phyloP scores from a whole-genome alignment of 1,140 invertebrate genomes.

The Helicoverpa armigera region DNA sequence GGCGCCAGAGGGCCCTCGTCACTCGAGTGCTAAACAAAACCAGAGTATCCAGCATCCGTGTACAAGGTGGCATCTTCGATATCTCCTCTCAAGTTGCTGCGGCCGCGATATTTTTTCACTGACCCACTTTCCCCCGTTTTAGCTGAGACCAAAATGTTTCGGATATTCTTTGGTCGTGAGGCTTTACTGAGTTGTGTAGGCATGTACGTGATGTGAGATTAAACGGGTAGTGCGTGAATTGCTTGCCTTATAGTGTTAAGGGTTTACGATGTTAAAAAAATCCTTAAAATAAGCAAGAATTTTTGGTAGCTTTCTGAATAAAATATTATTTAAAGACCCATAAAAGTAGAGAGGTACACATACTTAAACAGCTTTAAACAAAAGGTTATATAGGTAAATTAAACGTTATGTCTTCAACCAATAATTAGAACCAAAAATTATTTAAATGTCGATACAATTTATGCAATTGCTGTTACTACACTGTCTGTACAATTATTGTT shows the following conservation, averaged over 20 bases:
- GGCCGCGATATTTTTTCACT: constrained; percentile 65
- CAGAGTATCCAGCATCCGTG: constrained; percentile 52
- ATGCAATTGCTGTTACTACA: too few relatives aligned
- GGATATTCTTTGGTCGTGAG: constrained; percentile 25
- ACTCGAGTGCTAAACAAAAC: constrained; percentile 68
- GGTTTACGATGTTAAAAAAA: neutral
- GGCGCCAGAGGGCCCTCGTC: constrained; percentile 54
- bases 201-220: constrained; percentile 12
- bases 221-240: neutral
- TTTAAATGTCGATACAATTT: too few relatives aligned
- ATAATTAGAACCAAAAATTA: too few relatives aligned
- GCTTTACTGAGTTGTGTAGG: neutral
- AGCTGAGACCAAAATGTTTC: constrained; percentile 45
- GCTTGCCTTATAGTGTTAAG: neutral
- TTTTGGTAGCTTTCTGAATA: too few relatives aligned
- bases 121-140: constrained; percentile 65
- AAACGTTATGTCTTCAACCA: too few relatives aligned
- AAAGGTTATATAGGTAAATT: too few relatives aligned
- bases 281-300: too few relatives aligned
- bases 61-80: constrained; percentile 63
- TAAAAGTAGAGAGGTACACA: too few relatives aligned
- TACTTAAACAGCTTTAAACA: too few relatives aligned
- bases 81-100: constrained; percentile 55
- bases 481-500: too few relatives aligned
- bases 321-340: too few relatives aligned